These are phyloP conservation scores for Camponotus pennsylvanicus DNA, from an alignment of 1,140 invertebrate genomes.

Conservation along the genomic window DNA sequence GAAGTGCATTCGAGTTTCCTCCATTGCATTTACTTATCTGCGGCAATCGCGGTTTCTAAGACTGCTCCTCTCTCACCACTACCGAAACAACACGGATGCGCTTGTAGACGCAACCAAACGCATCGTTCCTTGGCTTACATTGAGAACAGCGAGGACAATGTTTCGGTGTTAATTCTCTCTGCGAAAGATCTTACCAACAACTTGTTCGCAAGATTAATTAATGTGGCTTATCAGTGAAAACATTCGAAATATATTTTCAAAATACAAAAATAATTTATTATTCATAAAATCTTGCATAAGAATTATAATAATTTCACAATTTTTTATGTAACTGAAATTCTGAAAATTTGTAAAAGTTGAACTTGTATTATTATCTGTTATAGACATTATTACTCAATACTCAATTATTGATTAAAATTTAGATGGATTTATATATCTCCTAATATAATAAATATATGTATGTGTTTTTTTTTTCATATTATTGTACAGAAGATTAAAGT, in stretches of 20 bases:
- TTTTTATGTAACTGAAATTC: too few relatives aligned
- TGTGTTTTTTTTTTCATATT: too few relatives aligned
- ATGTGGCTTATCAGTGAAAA: background rate
- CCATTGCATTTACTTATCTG: constrained; percentile 43
- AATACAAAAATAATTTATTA: background rate
- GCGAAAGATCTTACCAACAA: background rate
- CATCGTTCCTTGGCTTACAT: background rate
- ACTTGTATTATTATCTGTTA: too few relatives aligned
- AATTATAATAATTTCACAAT: too few relatives aligned
- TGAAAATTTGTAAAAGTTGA: too few relatives aligned
- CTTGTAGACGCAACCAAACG: background rate
- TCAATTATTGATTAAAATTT: too few relatives aligned
- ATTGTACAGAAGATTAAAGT: too few relatives aligned
- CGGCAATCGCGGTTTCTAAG: constrained; percentile 22
- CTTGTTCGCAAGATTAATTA: background rate
- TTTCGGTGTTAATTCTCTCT: background rate
- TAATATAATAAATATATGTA: too few relatives aligned
- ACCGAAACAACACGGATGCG: constrained; percentile 6
- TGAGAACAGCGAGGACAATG: background rate
- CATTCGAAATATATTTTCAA: background rate
- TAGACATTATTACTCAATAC: too few relatives aligned
- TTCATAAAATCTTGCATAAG: too few relatives aligned
- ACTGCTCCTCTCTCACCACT: background rate
- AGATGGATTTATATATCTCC: too few relatives aligned
- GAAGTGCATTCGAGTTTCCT: constrained; percentile 25